phyloP scores from a whole-genome alignment of 2,888 invertebrate genomes.

The Siphonodentalium dalli region DNA sequence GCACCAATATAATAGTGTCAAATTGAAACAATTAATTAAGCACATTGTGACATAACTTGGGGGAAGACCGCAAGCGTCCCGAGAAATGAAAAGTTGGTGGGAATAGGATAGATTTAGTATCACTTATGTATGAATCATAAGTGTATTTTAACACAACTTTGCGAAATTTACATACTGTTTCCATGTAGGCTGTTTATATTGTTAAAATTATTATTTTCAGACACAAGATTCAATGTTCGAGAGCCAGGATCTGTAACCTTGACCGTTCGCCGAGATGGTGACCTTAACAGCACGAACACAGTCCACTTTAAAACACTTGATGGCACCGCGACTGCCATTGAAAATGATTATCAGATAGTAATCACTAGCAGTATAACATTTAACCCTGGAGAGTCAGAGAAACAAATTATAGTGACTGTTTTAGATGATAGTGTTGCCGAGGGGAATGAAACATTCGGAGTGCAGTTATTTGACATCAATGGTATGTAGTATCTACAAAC shows the following conservation, averaged over 20 bases:
- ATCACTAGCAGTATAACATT: conserved; percentile 41
- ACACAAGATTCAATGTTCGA: conserved; percentile 25
- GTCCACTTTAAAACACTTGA: conserved; percentile 54
- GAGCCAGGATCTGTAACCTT: conserved; percentile 46
- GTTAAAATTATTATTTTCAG: conserved; percentile 28
- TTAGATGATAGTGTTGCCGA: conserved; percentile 55
- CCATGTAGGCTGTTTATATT: neutral
- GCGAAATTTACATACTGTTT: too few species aligned
- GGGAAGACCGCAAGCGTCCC: too few species aligned
- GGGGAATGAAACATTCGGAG: conserved; percentile 53
- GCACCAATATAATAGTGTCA: too few species aligned
- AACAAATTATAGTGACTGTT: conserved; percentile 38
- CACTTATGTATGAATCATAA: too few species aligned
- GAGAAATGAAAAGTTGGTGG: too few species aligned
- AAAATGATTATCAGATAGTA: conserved; percentile 44
- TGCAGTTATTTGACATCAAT: conserved; percentile 55
- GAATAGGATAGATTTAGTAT: too few species aligned
- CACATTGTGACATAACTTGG: too few species aligned
- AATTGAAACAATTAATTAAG: too few species aligned
- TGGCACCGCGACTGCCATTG: conserved; percentile 43
- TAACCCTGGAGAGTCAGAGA: conserved; percentile 42
- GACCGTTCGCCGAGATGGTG: conserved; percentile 48
- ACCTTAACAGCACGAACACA: conserved; percentile 27
- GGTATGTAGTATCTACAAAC: conserved; percentile 38
- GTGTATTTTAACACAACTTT: too few species aligned